phyloP scores from a whole-genome alignment of 2,888 invertebrate species.

The Athalia cordata region DNA sequence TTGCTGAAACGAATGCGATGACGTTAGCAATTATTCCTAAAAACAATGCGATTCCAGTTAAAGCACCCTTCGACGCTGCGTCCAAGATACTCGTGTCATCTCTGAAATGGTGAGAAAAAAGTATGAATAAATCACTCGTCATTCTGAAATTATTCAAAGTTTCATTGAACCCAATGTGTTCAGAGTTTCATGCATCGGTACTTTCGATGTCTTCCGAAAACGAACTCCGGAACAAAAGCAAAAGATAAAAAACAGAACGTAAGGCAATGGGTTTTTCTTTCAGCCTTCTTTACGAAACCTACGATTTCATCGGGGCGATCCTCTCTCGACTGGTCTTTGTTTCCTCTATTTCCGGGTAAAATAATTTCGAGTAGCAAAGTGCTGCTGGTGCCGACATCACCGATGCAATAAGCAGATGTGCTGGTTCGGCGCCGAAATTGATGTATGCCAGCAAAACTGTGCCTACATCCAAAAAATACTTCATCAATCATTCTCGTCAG shows the following conservation, averaged over 20 bases:
- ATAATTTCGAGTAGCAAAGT: slow-evolving; percentile 90
- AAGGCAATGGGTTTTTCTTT: neutral
- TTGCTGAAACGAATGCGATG: slow-evolving; percentile 91
- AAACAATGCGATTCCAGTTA: slow-evolving; percentile 86
- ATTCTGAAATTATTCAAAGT: neutral
- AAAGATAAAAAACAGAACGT: too few species aligned
- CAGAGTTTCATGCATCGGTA: too few species aligned
- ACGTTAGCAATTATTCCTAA: slow-evolving; percentile 93
- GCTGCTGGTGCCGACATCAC: slow-evolving; percentile 98
- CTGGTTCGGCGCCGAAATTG: slow-evolving; percentile 89
- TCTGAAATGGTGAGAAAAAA: slow-evolving; percentile 74
- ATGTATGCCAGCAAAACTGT: slow-evolving; percentile 95
- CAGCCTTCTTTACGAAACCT: slow-evolving; percentile 63
- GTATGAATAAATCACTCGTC: neutral
- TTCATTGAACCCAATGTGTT: too few species aligned
- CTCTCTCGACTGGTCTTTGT: slow-evolving; percentile 86
- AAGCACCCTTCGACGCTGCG: slow-evolving; percentile 93
- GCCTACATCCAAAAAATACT: slow-evolving; percentile 74
- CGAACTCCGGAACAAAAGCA: too few species aligned
- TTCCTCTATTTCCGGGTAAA: slow-evolving; percentile 93
- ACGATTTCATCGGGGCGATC: slow-evolving; percentile 84
- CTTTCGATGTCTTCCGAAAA: too few species aligned
- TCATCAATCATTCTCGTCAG: neutral
- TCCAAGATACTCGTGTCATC: slow-evolving; percentile 90
- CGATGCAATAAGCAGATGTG: slow-evolving; percentile 93